Conservation (phyloP, 2,113 vertebrate genomes). For the Bolborhynchus lineola region DNA sequence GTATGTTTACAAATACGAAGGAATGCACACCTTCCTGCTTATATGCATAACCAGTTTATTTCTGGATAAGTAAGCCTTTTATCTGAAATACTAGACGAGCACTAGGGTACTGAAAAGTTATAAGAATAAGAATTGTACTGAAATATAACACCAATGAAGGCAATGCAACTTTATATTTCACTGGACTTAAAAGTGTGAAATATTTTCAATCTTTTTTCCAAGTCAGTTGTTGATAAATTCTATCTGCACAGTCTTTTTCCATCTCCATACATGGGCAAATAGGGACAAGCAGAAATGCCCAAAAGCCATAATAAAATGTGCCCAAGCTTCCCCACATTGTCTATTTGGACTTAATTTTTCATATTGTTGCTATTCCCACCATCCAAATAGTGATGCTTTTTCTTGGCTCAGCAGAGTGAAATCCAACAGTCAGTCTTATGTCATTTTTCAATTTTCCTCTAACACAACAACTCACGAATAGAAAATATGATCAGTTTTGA, state of each 20-base stretch:
- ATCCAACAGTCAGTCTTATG: background rate
- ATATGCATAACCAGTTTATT: background rate
- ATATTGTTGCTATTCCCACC: background rate
- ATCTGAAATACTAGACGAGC: background rate
- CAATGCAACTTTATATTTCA: background rate
- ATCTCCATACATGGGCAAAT: background rate
- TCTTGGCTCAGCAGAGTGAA: background rate
- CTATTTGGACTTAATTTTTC: conserved; percentile 4
- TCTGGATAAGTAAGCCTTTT: background rate
- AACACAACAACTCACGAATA: background rate
- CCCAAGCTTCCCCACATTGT: background rate
- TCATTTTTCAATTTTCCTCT: background rate
- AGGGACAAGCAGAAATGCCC: conserved; percentile 10
- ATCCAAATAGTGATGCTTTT: background rate
- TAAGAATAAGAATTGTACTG: background rate
- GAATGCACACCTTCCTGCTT: background rate
- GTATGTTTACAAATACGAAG: background rate
- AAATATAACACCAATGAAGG: background rate
- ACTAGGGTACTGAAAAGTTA: background rate
- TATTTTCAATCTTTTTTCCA: background rate
- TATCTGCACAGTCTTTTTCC: background rate
- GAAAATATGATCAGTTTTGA: background rate
- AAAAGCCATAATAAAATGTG: background rate
- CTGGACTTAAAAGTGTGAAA: background rate
- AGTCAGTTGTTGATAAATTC: background rate